These are phyloP conservation scores for Leguminivora glycinivorella DNA, from an alignment of 1,140 invertebrate genomes.

Conservation along the genomic window DNA sequence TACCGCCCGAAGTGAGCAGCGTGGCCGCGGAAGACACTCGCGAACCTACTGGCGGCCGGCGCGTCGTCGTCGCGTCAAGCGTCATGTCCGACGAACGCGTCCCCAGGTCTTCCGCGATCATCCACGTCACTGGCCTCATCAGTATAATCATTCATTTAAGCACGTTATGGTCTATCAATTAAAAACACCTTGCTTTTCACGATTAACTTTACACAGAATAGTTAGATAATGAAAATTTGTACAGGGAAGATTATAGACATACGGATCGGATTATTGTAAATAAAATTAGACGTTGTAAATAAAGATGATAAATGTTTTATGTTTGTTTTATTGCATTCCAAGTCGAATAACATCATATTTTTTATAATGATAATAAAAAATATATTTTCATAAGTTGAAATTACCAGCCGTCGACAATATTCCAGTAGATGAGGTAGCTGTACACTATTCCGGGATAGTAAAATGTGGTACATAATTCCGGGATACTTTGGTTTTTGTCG, in stretches of 20 bases:
- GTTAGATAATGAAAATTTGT: conserved; percentile 22
- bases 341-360: no score
- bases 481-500: no score
- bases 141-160: conserved; percentile 8
- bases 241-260: conserved; percentile 25
- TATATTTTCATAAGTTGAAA: no score
- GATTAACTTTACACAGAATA: background rate
- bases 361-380: no score
- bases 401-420: no score
- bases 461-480: no score
- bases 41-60: conserved; percentile 63
- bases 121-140: conserved; percentile 34
- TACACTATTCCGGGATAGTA: no score
- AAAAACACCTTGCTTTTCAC: conserved; percentile 10
- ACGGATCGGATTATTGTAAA: conserved; percentile 19
- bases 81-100: conserved; percentile 81
- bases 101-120: conserved; percentile 56
- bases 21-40: conserved; percentile 63
- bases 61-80: conserved; percentile 80
- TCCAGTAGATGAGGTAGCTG: no score
- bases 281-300: conserved; percentile 22
- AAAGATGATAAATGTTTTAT: conserved; percentile 19
- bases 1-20: conserved; percentile 62
- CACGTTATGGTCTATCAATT: conserved; percentile 11
- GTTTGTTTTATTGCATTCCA: background rate